Evolutionary conservation across 2,113 vertebrate species (phyloP).

Genomic region (Crotalus tigris): DNA sequence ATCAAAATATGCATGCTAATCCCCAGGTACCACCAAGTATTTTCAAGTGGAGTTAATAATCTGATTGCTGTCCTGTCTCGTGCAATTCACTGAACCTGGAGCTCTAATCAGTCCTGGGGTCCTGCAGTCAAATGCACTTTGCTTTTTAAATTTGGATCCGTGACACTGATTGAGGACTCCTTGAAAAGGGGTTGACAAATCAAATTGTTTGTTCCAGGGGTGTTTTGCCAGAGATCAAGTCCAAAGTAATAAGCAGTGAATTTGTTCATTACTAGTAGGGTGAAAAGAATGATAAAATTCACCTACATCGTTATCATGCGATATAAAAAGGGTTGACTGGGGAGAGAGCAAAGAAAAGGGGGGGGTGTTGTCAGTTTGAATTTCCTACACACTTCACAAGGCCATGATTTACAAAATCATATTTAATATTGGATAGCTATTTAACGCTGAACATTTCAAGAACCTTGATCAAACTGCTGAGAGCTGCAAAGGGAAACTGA

Average conservation of each 20-base stretch:
- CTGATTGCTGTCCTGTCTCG: conserved; percentile 98
- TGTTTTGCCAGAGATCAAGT: conserved; percentile 99
- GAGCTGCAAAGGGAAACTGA: neutral
- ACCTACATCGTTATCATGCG: conserved; percentile 77
- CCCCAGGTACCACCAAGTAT: conserved; percentile 88
- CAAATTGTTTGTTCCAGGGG: conserved; percentile 99
- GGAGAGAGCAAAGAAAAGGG: neutral
- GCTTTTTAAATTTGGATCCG: conserved; percentile 98
- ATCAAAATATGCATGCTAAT: conserved; percentile 99
- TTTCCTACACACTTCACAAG: neutral
- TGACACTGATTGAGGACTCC: conserved; percentile 99
- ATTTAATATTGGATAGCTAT: neutral
- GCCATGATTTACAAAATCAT: neutral
- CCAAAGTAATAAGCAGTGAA: conserved; percentile 99
- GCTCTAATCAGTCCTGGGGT: conserved; percentile 98
- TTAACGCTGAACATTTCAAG: neutral
- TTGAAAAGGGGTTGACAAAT: conserved; percentile 99
- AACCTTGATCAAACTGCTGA: neutral
- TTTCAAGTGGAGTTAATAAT: conserved; percentile 99
- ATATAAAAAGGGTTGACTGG: conserved; percentile 32
- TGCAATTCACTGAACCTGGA: conserved; percentile 97
- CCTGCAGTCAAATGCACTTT: conserved; percentile 99
- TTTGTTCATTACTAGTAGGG: conserved; percentile 97
- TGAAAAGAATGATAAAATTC: conserved; percentile 85
- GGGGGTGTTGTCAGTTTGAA: neutral